Conservation (phyloP, 2,113 vertebrate genomes). For the Perca schrenkii region DNA sequence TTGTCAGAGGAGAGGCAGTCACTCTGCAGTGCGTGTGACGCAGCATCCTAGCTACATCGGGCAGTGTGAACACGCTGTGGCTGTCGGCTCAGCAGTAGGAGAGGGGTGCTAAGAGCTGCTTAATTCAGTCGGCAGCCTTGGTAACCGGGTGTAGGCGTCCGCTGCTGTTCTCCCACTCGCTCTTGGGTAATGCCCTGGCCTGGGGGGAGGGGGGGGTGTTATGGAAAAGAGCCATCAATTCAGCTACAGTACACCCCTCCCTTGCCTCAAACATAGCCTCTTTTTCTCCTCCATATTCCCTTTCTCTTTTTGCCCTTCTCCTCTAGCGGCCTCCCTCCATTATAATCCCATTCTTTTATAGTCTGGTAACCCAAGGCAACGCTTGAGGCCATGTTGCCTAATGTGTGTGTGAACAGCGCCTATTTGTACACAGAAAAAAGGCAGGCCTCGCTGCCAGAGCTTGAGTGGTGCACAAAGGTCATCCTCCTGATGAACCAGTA, state of each 20-base stretch:
- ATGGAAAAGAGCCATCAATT: slow-evolving; percentile 39
- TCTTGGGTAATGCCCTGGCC: slow-evolving; percentile 47
- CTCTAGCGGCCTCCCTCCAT: slow-evolving; percentile 52
- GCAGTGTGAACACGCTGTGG: not conserved
- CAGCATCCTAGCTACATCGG: slow-evolving; percentile 1
- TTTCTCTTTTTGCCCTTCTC: slow-evolving; percentile 30
- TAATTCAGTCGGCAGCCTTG: slow-evolving; percentile 70
- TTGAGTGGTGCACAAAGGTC: slow-evolving; percentile 60
- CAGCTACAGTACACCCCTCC: slow-evolving; percentile 34
- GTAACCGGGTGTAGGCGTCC: slow-evolving; percentile 74
- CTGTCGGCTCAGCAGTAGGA: slow-evolving; percentile 33
- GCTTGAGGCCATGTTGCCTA: slow-evolving; percentile 62
- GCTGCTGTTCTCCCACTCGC: slow-evolving; percentile 64
- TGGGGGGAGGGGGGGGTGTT: not conserved
- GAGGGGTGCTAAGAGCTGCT: slow-evolving; percentile 49
- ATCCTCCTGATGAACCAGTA: slow-evolving; percentile 48
- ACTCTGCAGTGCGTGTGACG: not conserved
- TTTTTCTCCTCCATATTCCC: slow-evolving; percentile 10
- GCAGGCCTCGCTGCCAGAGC: slow-evolving; percentile 44
- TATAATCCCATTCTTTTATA: slow-evolving; percentile 79
- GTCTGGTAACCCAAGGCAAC: slow-evolving; percentile 81
- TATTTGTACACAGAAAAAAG: slow-evolving; percentile 58
- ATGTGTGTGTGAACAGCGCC: slow-evolving; percentile 53
- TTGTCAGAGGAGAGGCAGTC: slow-evolving; percentile 15
- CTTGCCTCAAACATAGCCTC: not conserved